Percentiles rank a stretch among this genome's conserved stretches.
Conservation (phyloP, 2,797 vertebrate genomes). For the Pangasius djambal region DNA sequence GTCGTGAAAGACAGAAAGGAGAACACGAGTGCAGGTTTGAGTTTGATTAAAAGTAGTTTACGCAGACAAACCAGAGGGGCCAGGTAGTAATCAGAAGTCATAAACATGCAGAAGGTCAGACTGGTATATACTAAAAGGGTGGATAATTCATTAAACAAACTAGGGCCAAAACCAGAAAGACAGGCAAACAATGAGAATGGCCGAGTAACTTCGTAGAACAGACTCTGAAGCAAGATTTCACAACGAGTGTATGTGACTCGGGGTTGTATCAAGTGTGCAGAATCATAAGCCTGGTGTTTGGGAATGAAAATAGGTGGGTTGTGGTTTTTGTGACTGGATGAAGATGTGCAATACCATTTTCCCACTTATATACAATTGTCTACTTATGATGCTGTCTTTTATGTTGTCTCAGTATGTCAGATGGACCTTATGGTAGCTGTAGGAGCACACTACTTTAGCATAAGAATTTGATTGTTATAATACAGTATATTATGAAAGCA, state of each 20-base stretch:
- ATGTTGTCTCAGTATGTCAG: neutral
- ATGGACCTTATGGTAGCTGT: neutral
- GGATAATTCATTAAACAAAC: neutral
- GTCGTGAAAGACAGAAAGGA: neutral
- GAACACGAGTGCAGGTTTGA: neutral
- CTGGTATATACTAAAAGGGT: neutral
- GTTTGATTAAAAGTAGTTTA: neutral
- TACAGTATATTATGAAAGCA: neutral
- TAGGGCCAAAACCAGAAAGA: neutral
- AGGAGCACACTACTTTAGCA: neutral
- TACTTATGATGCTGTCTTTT: neutral
- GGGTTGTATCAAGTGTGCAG: neutral
- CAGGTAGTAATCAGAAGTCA: neutral
- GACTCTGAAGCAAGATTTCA: neutral
- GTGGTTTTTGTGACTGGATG: neutral
- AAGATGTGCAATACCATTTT: neutral
- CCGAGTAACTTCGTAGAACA: neutral
- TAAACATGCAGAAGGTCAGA: neutral
- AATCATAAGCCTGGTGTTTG: neutral
- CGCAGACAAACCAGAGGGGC: neutral
- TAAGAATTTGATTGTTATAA: neutral
- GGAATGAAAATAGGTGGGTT: neutral
- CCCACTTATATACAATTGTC: neutral
- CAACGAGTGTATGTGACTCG: neutral
- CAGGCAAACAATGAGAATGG: neutral